Evolutionary conservation across 2,888 invertebrate species (phyloP).

Genomic region (Stenodema calcarata): DNA sequence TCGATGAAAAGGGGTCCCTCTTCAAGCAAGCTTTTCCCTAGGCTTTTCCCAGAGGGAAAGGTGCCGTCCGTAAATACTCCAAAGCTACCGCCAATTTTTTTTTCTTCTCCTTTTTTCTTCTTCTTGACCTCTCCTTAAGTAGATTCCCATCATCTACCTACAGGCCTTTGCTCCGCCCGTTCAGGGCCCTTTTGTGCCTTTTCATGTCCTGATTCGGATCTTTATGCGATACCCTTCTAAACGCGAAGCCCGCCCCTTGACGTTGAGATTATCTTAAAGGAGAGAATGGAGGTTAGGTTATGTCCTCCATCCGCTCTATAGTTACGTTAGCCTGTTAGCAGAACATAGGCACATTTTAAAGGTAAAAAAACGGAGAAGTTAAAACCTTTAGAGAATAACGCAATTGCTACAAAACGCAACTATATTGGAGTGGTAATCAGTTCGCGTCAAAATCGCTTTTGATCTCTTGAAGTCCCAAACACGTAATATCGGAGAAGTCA

Average conservation of each 20-base stretch:
- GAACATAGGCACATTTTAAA: not conserved
- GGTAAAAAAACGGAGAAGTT: not conserved
- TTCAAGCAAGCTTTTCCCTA: not conserved
- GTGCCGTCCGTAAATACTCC: constrained; percentile 20
- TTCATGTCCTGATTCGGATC: constrained; percentile 27
- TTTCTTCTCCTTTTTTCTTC: not conserved
- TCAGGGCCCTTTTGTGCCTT: constrained; percentile 23
- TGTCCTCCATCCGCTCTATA: not conserved
- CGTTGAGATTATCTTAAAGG: constrained; percentile 7
- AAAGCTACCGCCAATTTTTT: not conserved
- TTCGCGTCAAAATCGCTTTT: too few species aligned
- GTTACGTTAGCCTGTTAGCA: not conserved
- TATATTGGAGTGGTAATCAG: too few species aligned
- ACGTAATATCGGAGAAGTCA: too few species aligned
- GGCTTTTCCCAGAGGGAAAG: not conserved
- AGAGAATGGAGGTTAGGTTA: not conserved
- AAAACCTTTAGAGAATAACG: too few species aligned
- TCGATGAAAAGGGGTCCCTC: not conserved
- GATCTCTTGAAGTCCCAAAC: too few species aligned
- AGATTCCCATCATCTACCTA: constrained; percentile 30
- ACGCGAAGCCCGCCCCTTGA: not conserved
- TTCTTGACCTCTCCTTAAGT: constrained; percentile 22
- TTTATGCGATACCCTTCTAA: constrained; percentile 32
- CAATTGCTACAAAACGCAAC: too few species aligned
- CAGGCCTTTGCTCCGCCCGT: not conserved